Conservation (phyloP, 2,113 vertebrate genomes). For the Pterocles burchelli region DNA sequence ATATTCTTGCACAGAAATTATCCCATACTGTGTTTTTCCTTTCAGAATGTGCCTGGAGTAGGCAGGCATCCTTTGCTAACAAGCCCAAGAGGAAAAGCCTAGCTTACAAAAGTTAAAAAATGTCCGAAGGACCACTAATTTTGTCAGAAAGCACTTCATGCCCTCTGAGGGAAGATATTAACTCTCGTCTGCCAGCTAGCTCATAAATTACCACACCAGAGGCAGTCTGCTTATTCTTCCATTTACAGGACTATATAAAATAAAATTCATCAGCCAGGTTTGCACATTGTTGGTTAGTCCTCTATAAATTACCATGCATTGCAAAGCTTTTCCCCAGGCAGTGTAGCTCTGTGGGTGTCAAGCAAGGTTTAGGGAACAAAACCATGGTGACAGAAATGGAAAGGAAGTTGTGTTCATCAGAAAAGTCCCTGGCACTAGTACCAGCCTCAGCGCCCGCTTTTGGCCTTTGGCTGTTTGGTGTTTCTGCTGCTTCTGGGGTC, state of each 20-base stretch:
- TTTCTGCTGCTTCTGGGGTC: background rate
- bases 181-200: background rate
- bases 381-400: background rate
- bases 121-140: background rate
- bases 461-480: fast-evolving
- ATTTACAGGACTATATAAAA: conserved; percentile 9
- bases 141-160: background rate
- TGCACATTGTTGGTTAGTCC: background rate
- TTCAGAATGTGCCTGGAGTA: background rate
- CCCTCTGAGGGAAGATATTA: background rate
- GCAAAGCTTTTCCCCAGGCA: background rate
- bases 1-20: background rate
- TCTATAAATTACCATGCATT: background rate
- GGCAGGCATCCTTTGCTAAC: background rate
- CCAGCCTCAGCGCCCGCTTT: background rate
- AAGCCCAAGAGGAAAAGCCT: background rate
- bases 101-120: background rate
- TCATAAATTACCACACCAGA: background rate
- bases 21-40: background rate
- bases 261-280: background rate
- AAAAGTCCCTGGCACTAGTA: background rate
- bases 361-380: background rate
- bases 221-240: background rate
- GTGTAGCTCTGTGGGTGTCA: background rate
- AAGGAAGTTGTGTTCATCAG: background rate